Evolutionary conservation across 2,888 invertebrate species (phyloP), one percentile per base, ranked within the genome.

Genomic region (Drosophila setosimentum): DNA sequence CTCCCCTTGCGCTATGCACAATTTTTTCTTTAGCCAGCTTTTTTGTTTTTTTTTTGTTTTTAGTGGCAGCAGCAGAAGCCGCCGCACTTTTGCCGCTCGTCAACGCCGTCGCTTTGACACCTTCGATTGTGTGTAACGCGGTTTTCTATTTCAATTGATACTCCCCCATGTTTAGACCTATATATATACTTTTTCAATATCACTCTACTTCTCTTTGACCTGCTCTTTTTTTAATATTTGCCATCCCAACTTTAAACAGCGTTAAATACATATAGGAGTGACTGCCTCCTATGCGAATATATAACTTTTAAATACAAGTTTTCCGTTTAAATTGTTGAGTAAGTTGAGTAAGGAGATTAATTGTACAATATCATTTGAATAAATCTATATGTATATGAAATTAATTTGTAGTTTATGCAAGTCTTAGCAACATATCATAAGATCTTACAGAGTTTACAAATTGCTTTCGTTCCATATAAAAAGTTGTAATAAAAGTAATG

Each of bases 61-160:
- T 68, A 16, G 54, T 66, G 62, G 62, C 60, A 72, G 75, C 80
- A 83, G 73, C 84, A 75, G 90, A 90, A 89, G 89, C 91, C 65
- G 54, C 54, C 85, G 68, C 67, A 83, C 87, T 80, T 80, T 87
- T 80, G 77, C 81, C 83, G 78, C 69, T 79, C 76, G 62, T 62
- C 62, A 50, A 65, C 65, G 64, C 73, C 91, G 82, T 81, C 89
- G 91, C 85, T 83, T 89, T 90, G 89, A 86, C 91, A 86, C 85
- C 85, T 85, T 70, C 61, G 82, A 81, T 76, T 87, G 85, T 73
- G 78, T 85, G 85, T 71, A 73, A 59, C 83, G 86, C 85, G 85
- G 85, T 89, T 86, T 90, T 84, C 85, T 90, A 90, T 86, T 86
- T 90, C 91, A 86, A 90, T 89, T 87, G 89, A 73, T 84, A 81